Evolutionary conservation across 2,113 vertebrate genomes (phyloP).

Genomic region (Neomonachus schauinslandi): DNA sequence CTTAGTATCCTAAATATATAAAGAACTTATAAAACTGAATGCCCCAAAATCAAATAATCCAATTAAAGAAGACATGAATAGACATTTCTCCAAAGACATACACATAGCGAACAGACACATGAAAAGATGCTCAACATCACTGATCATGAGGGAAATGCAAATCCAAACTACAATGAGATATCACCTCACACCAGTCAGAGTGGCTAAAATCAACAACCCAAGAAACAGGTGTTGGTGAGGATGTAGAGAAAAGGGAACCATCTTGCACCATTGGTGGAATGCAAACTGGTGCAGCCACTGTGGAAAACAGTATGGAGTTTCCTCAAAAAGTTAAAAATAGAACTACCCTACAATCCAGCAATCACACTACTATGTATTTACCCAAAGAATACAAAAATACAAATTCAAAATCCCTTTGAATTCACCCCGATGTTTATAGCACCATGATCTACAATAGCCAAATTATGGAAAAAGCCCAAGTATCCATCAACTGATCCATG

Average conservation of each 20-base stretch:
- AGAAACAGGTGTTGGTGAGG: neutral
- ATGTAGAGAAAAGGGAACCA: neutral
- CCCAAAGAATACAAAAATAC: neutral
- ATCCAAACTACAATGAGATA: neutral
- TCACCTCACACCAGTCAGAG: neutral
- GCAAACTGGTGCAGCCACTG: neutral
- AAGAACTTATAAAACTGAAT: neutral
- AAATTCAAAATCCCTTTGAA: neutral
- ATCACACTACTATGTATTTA: neutral
- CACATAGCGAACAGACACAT: neutral
- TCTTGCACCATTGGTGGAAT: neutral
- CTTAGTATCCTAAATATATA: neutral
- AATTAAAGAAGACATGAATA: neutral
- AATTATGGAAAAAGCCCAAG: neutral
- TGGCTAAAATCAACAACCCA: neutral
- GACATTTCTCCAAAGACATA: neutral
- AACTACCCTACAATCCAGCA: neutral
- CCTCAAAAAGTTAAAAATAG: neutral
- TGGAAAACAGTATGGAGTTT: neutral
- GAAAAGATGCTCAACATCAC: neutral
- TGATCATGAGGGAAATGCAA: neutral
- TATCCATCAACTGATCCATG: neutral
- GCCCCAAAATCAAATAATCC: neutral
- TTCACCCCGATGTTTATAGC: neutral
- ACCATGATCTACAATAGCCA: neutral